These are phyloP conservation scores for Cotesia typhae DNA, from an alignment of 1,140 invertebrate genomes.

Conservation along the genomic window DNA sequence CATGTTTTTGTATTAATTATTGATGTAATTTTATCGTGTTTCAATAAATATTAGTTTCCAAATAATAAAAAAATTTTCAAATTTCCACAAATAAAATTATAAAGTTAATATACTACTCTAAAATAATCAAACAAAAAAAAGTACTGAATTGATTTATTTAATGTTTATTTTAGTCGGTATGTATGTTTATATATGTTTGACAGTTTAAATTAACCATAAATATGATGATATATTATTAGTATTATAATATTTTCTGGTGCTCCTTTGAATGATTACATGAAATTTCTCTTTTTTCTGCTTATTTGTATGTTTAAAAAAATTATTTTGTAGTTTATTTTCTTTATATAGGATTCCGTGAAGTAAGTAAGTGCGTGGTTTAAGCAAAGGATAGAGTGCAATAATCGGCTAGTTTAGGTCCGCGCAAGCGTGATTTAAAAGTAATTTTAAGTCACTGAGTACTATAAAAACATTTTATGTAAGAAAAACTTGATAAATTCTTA, in stretches of 20 bases:
- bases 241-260: slow-evolving; percentile 11
- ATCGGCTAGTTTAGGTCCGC: neutral
- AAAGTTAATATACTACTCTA: neutral
- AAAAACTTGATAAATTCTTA: too few species aligned
- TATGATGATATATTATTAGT: neutral
- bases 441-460: slow-evolving; percentile 1
- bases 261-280: neutral
- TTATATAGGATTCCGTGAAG: neutral
- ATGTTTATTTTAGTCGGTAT: neutral
- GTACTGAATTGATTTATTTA: neutral
- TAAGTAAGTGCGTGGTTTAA: slow-evolving; percentile 12
- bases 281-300: neutral
- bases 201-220: slow-evolving; percentile 8
- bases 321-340: neutral
- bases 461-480: too few species aligned
- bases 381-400: neutral
- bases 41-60: too few species aligned
- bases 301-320: neutral
- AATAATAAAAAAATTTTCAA: neutral
- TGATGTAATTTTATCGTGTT: too few species aligned
- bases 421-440: neutral
- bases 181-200: slow-evolving; percentile 2
- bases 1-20: too few species aligned
- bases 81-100: neutral
- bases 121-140: neutral